Evolutionary conservation across 1,140 invertebrate species (phyloP).

Genomic region (Rhyzopertha dominica): DNA sequence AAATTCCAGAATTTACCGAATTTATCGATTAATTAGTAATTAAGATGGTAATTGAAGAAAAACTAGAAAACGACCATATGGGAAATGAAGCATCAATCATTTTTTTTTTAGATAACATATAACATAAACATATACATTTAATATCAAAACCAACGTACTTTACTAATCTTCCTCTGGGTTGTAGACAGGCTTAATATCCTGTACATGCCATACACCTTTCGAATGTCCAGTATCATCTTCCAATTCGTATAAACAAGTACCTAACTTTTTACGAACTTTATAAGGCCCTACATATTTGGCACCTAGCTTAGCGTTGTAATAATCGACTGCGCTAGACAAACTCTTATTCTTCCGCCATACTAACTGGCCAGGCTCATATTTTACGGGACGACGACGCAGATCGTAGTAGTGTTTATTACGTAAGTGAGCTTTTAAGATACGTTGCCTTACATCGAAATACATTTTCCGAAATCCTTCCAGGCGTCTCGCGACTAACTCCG

Average conservation of each 20-base stretch:
- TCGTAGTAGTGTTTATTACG: neutral
- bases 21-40: too few relatives aligned
- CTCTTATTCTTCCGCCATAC: neutral
- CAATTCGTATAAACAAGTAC: conserved; percentile 2
- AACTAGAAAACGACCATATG: too few relatives aligned
- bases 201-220: neutral
- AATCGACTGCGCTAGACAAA: neutral
- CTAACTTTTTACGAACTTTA: conserved; percentile 3
- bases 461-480: neutral
- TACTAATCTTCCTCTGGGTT: too few relatives aligned
- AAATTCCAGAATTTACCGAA: too few relatives aligned
- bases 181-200: neutral
- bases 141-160: too few relatives aligned
- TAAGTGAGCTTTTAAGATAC: neutral
- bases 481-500: neutral
- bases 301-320: conserved; percentile 8
- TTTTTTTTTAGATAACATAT: too few relatives aligned
- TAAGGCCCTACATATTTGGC: conserved; percentile 12
- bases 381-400: neutral
- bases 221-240: neutral
- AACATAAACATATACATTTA: too few relatives aligned
- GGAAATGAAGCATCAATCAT: too few relatives aligned
- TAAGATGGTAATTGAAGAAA: too few relatives aligned
- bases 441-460: neutral
- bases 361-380: neutral